phyloP scores from a whole-genome alignment of 1,140 invertebrate genomes.

The Drosophila littoralis region DNA sequence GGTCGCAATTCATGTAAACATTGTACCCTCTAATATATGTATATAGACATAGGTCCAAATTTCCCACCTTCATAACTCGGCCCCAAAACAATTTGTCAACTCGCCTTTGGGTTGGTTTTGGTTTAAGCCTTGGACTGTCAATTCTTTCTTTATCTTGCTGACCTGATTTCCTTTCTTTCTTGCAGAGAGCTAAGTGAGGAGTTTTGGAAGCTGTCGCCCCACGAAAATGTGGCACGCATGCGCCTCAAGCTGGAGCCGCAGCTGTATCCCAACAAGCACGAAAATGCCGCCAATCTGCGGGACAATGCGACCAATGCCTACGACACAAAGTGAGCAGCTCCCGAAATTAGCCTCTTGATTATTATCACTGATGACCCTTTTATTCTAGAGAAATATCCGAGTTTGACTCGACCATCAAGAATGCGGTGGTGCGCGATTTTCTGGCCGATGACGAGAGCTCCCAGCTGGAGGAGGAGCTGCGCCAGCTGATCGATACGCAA shows the following conservation, averaged over 20 bases:
- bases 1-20: too few relatives aligned
- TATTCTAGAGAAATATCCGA: constrained; percentile 72
- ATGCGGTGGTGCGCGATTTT: constrained; percentile 80
- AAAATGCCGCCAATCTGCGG: constrained; percentile 87
- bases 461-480: constrained; percentile 78
- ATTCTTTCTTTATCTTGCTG: background rate
- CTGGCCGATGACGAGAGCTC: constrained; percentile 78
- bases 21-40: too few relatives aligned
- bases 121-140: too few relatives aligned
- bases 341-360: background rate
- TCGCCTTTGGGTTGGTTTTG: too few relatives aligned
- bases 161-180: background rate
- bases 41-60: too few relatives aligned
- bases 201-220: constrained; percentile 87
- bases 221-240: constrained; percentile 89
- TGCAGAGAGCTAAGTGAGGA: constrained; percentile 73
- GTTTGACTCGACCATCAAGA: constrained; percentile 81
- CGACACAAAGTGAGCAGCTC: constrained; percentile 70
- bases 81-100: too few relatives aligned
- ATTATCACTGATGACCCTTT: too few relatives aligned
- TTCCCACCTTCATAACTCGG: too few relatives aligned
- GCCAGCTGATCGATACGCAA: constrained; percentile 70
- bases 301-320: constrained; percentile 86
- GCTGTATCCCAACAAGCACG: constrained; percentile 86
- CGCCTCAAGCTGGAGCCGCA: constrained; percentile 87